Evolutionary conservation across 2,888 invertebrate species (phyloP), one percentile per base, ranked within the genome.

Genomic region (Barypeithes pellucidus): DNA sequence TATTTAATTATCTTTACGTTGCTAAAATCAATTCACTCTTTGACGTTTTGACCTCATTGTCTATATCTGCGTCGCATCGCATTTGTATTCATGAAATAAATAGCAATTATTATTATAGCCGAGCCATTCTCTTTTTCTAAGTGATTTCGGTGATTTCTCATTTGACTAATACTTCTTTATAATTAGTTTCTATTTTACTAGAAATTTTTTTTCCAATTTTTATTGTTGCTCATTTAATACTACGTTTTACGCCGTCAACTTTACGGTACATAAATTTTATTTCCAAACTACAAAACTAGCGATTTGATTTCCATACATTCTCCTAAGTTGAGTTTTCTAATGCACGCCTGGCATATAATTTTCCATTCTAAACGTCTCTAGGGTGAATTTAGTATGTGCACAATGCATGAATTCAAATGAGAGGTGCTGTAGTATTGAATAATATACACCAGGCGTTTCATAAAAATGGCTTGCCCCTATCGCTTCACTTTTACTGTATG

Each of bases 1-100:
- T 60, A 67, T 70, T 47, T 67, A 71, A 65, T 66, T 43, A 66
- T 73, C 14, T 69, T 61, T 47, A 24, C 36, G 29, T 9, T 50
- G 50, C 36, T 50, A 50, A 63, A 50, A 63, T 50, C 63, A 36
- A 63, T 63, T 63, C 50, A 50, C 29, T 47, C 16, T 36, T 29
- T 63, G 63, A 63, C 63, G 50, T 18, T 50, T 29, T 63, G 63
- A 63, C 63, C 63, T 18, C 63, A 20, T 63, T 57, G 66, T 66
- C 41, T 57, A 47, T 20, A 45, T 63, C 47, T 47, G 43, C 14
- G 20, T 43, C 18, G n/a, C 14, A 12, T 43, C 18, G n/a, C 33
- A 57, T 33, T 57, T 14, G 14, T 33, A 61, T 41, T 60, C 18
- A 41, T 24, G 3, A 5, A 61, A 24, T 41, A 60, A 60, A 39